These are phyloP conservation scores for Sebastes paucispinis DNA, from an alignment of 2,797 vertebrate species.

Conservation along the genomic window DNA sequence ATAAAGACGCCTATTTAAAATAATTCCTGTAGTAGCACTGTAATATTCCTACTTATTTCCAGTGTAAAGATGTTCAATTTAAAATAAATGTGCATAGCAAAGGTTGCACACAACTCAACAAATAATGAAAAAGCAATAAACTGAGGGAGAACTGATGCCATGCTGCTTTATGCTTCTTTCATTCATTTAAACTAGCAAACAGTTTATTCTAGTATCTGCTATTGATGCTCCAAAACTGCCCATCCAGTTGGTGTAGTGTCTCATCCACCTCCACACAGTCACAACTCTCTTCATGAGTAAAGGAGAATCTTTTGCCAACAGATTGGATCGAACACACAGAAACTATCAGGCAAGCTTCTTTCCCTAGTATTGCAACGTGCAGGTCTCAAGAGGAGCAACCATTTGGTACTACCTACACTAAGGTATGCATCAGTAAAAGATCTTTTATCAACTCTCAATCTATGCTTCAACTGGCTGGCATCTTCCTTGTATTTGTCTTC, in stretches of 20 bases:
- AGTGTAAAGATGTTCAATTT: neutral
- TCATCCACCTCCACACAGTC: conserved; percentile 35
- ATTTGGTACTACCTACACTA: neutral
- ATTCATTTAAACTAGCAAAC: neutral
- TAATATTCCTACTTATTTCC: neutral
- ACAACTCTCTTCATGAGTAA: neutral
- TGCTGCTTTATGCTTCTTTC: neutral
- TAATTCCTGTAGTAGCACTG: neutral
- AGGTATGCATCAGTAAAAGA: neutral
- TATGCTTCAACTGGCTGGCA: neutral
- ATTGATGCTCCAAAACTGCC: conserved; percentile 6
- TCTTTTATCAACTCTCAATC: neutral
- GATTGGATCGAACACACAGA: neutral
- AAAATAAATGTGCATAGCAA: neutral
- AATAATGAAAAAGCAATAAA: neutral
- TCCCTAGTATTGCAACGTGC: neutral
- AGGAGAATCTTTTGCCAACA: neutral
- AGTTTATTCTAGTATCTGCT: conserved; percentile 4
- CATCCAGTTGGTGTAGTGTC: conserved; percentile 15
- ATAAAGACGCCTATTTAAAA: neutral
- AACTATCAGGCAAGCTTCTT: neutral
- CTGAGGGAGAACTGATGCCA: neutral
- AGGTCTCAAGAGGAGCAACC: neutral
- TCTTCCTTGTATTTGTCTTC: neutral
- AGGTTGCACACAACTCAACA: neutral